phyloP scores from a whole-genome alignment of 2,888 invertebrate species.

The Muscina levida region DNA sequence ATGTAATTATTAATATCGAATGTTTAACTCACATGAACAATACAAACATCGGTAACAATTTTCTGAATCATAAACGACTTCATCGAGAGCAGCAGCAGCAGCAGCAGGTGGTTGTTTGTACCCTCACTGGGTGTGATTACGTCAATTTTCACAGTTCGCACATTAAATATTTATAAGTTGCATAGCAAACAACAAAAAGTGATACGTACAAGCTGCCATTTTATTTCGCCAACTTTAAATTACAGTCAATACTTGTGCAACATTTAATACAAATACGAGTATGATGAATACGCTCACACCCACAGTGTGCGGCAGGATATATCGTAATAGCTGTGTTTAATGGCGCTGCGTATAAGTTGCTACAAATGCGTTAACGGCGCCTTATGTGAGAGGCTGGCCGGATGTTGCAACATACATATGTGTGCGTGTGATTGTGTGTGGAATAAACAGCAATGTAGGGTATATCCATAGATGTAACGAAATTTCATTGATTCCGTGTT shows the following conservation, averaged over 20 bases:
- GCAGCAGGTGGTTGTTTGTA: slow-evolving; percentile 49
- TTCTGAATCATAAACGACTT: too few relatives aligned
- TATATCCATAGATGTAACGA: background rate
- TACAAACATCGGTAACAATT: background rate
- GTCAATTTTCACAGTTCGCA: slow-evolving; percentile 53
- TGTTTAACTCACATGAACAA: slow-evolving; percentile 54
- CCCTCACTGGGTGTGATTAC: background rate
- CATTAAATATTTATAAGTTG: slow-evolving; percentile 58
- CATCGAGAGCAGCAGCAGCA: background rate
- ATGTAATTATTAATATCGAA: slow-evolving; percentile 18
- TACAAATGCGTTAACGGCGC: slow-evolving; percentile 17
- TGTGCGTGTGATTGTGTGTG: slow-evolving; percentile 14
- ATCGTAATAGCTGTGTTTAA: background rate
- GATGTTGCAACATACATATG: background rate
- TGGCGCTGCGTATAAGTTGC: background rate
- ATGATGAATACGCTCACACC: background rate
- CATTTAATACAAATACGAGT: slow-evolving; percentile 30
- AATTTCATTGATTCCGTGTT: slow-evolving; percentile 19
- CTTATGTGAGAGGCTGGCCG: background rate
- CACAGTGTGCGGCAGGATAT: background rate
- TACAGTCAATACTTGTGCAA: slow-evolving; percentile 36
- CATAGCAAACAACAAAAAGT: slow-evolving; percentile 34
- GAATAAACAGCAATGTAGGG: too few relatives aligned
- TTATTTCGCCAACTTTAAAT: slow-evolving; percentile 19
- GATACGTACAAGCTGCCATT: background rate